Base-by-base conservation (phyloP, 2,888 invertebrate species). In the Euplexia lucipara region DNA sequence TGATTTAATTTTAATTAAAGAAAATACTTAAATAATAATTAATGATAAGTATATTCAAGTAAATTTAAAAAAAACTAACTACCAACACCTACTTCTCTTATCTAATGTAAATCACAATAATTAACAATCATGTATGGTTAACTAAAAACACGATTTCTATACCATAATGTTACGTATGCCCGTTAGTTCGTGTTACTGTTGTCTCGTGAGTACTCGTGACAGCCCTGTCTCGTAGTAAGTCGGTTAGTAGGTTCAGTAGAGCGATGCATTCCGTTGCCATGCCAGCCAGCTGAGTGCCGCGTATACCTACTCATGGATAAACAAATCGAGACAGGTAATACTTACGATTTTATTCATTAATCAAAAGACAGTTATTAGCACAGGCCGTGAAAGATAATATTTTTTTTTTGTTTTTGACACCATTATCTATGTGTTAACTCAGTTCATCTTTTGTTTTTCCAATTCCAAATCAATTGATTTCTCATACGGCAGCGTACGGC, bases 191-290 rank as follows among this genome's bases (percentile, higher is more conserved):
- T 34, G 2, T 16, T 16, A 16, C 10, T 20, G 9, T 35, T 16
- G 69, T 41, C 7, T 69, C 6, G 73, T 62, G 78, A 47, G 75
- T 73, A 34, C 7, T 69, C 6, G 73, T 62, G 78, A 47, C 78
- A 75, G 37, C 82, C 77, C 70, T 77, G 62, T 6, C 32, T 12
- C 6, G 53, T 51, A 5, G 70, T 70, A 82, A 79, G 68, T 81
- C 78, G 82, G 82, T 82, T 82, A 79, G 67, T 78, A 72, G 82
- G 73, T 68, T 75, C 78, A 75, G 73, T 75, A 52, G 60, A 70
- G 75, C 81, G 80, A 45, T 78, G 80, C 82, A 82, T 82, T 79
- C 82, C 65, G 75, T 78, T 80, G 79, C 70, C 68, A 71, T 68
- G 61, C 69, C 77, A 58, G 61, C 69, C 77, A 58, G 82, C 72